Evolutionary conservation across 2,113 vertebrate genomes (phyloP).

Genomic region (Rhineura floridana): DNA sequence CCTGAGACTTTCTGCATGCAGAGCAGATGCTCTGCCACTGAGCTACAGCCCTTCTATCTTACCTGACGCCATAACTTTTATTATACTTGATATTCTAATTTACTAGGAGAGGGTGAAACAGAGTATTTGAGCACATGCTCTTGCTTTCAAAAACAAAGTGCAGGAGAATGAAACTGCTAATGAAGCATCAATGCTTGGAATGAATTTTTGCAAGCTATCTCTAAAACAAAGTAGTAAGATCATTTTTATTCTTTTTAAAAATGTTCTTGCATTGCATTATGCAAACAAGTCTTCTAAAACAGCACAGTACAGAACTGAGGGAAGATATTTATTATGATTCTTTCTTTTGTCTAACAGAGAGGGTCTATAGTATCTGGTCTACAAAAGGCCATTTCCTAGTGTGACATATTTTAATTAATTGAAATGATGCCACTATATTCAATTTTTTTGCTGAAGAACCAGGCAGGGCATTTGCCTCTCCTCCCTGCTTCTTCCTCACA

Average conservation of each 20-base stretch:
- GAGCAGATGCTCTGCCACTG: too few species aligned
- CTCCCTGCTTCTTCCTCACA: neutral
- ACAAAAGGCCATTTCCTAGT: neutral
- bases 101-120: slow-evolving; percentile 4
- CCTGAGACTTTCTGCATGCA: too few species aligned
- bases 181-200: neutral
- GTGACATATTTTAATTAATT: neutral
- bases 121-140: neutral
- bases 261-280: slow-evolving; percentile 13
- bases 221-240: slow-evolving; percentile 6
- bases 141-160: neutral
- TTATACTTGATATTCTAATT: slow-evolving; percentile 4
- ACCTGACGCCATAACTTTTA: neutral
- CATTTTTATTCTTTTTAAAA: neutral
- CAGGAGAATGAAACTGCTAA: slow-evolving; percentile 12
- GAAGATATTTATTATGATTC: neutral
- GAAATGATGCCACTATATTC: neutral
- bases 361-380: neutral
- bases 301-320: neutral
- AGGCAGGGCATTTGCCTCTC: neutral
- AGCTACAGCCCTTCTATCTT: neutral
- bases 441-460: neutral
- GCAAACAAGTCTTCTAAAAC: slow-evolving; percentile 4
- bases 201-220: neutral
- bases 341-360: neutral